These are phyloP conservation scores for Chauna torquata DNA, from an alignment of 2,113 vertebrate genomes.

Conservation along the genomic window DNA sequence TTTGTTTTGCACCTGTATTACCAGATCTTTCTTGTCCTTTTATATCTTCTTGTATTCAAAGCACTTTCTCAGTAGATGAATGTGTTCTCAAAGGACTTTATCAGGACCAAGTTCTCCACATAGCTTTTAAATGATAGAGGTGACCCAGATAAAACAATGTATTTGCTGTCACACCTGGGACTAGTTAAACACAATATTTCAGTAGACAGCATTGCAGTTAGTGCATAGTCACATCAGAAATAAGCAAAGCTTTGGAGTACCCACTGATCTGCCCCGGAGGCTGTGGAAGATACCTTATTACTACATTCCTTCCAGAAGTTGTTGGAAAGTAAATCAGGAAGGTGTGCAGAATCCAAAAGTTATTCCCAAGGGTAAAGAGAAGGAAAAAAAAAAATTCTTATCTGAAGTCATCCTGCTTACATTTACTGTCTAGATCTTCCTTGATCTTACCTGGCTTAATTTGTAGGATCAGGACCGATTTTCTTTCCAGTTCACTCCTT, in stretches of 20 bases:
- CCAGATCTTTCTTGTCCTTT: background rate
- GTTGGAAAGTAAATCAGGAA: background rate
- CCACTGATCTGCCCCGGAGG: background rate
- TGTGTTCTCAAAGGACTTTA: background rate
- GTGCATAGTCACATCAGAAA: background rate
- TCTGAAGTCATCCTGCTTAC: background rate
- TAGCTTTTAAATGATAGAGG: background rate
- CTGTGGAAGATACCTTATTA: background rate
- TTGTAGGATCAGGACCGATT: background rate
- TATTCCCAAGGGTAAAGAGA: background rate
- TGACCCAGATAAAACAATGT: background rate
- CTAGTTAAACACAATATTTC: background rate
- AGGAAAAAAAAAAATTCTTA: background rate
- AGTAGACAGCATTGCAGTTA: background rate
- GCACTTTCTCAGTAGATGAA: background rate
- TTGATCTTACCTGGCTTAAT: background rate
- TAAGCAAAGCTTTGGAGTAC: background rate
- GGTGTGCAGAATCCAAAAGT: background rate
- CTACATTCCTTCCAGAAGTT: background rate
- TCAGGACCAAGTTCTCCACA: background rate
- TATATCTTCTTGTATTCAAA: background rate
- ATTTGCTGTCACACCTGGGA: background rate
- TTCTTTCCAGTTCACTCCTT: background rate
- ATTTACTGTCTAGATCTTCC: background rate
- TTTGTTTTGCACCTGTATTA: background rate